These are phyloP conservation scores for Halcyon chelicuti DNA, from an alignment of 2,797 vertebrate species.

Conservation along the genomic window DNA sequence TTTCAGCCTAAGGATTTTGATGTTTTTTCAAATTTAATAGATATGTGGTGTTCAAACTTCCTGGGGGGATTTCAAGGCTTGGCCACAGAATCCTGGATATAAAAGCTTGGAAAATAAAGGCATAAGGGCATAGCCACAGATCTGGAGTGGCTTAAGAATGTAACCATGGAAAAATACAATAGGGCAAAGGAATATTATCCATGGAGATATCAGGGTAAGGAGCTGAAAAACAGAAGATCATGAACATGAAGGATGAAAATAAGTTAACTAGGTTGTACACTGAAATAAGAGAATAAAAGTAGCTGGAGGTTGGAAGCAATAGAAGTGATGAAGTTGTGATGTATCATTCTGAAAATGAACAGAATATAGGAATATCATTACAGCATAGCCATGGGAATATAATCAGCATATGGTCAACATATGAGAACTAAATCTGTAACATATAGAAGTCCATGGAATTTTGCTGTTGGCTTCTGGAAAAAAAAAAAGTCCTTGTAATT, in stretches of 20 bases:
- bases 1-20: not conserved
- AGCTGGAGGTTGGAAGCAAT: not conserved
- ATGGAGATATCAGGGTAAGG: not conserved
- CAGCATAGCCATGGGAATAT: not conserved
- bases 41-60: not conserved
- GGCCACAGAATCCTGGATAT: not conserved
- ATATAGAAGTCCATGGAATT: not conserved
- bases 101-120: not conserved
- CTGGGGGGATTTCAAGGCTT: not conserved
- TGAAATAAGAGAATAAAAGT: not conserved
- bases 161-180: not conserved
- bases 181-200: not conserved
- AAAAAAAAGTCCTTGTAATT: not conserved
- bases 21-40: not conserved
- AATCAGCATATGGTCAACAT: not conserved
- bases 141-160: not conserved
- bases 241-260: not conserved
- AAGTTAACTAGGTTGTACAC: not conserved
- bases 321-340: not conserved
- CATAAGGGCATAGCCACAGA: not conserved
- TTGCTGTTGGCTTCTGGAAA: not conserved
- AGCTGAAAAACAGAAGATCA: not conserved
- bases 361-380: not conserved
- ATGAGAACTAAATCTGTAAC: not conserved
- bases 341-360: not conserved